Evolutionary conservation across 2,113 vertebrate species (phyloP).

Genomic region (Calyptomena viridis): DNA sequence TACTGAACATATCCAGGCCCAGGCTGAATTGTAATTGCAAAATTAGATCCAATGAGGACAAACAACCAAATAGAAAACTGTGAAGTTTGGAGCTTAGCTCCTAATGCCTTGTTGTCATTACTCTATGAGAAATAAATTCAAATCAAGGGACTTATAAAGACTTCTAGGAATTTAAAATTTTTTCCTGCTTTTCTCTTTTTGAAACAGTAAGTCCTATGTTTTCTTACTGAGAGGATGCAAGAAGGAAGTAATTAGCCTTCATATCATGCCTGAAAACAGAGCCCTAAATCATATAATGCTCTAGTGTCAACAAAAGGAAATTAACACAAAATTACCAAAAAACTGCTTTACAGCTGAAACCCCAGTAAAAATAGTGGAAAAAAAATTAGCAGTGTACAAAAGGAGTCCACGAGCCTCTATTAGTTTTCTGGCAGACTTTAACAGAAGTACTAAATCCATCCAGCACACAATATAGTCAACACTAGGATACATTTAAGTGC

Average conservation of each 20-base stretch:
- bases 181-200: not conserved
- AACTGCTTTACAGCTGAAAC: not conserved
- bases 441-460: not conserved
- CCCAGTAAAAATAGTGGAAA: not conserved
- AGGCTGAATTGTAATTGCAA: not conserved
- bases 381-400: not conserved
- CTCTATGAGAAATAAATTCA: not conserved
- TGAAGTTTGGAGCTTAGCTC: not conserved
- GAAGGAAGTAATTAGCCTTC: slow-evolving; percentile 43
- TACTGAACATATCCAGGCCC: not conserved
- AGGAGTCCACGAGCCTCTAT: not conserved
- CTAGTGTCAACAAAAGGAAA: slow-evolving; percentile 29
- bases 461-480: not conserved
- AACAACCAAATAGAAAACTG: not conserved
- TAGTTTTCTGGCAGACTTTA: not conserved
- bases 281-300: slow-evolving; percentile 22
- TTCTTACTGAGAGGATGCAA: slow-evolving; percentile 9
- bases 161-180: not conserved
- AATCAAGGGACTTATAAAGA: not conserved
- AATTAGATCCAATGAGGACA: not conserved
- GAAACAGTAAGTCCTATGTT: slow-evolving; percentile 7
- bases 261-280: slow-evolving; percentile 46
- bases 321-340: not conserved
- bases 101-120: not conserved
- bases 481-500: too few species aligned